phyloP scores from a whole-genome alignment of 1,140 invertebrate species.

The Limonius californicus region DNA sequence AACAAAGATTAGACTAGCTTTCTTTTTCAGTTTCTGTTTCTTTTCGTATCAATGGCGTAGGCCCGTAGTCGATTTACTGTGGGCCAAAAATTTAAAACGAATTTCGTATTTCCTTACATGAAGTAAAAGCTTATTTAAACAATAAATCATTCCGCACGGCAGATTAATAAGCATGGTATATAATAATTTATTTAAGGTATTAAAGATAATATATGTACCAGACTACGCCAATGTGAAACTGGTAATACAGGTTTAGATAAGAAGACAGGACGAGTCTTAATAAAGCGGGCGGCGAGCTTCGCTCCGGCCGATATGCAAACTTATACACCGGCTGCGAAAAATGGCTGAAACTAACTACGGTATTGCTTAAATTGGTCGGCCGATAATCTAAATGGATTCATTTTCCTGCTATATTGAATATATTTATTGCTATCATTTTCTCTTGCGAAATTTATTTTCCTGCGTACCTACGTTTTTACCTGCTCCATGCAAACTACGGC shows the following conservation, averaged over 20 bases:
- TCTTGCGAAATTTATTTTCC: too few species aligned
- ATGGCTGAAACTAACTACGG: conserved; percentile 23
- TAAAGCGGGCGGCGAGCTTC: conserved; percentile 14
- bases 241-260: conserved; percentile 17
- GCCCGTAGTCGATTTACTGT: too few species aligned
- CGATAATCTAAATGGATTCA: conserved; percentile 12
- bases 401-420: conserved; percentile 13
- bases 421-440: background rate
- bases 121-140: background rate
- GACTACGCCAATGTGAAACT: background rate
- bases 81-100: background rate
- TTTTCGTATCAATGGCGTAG: background rate
- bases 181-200: conserved; percentile 7
- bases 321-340: conserved; percentile 26
- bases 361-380: conserved; percentile 7
- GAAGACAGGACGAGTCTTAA: conserved; percentile 10
- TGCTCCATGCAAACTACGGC: too few species aligned
- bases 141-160: background rate
- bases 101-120: background rate
- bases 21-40: background rate
- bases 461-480: too few species aligned
- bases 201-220: conserved; percentile 4
- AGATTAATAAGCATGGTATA: background rate
- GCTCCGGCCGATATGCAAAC: conserved; percentile 22
- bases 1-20: conserved; percentile 7